Percentiles rank a stretch among this genome's conserved stretches.
phyloP scores from a whole-genome alignment of 2,888 invertebrate genomes.

The Drymonia ruficornis region DNA sequence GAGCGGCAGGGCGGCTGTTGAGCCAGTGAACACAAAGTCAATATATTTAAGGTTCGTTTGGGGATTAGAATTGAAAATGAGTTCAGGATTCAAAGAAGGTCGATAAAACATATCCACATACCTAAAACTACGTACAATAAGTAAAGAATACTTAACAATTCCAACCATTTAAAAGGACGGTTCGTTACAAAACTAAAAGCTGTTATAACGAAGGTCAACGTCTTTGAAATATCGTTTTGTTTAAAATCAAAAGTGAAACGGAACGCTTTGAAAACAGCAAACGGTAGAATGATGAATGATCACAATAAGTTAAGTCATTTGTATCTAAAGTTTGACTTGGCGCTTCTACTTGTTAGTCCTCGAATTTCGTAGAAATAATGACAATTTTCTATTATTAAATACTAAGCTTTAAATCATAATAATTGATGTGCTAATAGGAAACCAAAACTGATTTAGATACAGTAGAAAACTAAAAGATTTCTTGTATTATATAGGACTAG shows the following conservation, averaged over 20 bases:
- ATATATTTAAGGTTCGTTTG: no score
- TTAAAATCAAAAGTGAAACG: neutral
- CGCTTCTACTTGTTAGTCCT: conserved; percentile 3
- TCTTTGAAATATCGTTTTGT: conserved; percentile 3
- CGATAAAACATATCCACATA: no score
- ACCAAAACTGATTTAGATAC: no score
- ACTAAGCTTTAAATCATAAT: neutral
- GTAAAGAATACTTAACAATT: no score
- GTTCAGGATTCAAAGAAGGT: no score
- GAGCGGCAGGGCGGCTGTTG: no score
- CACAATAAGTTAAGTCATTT: neutral
- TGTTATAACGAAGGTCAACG: neutral
- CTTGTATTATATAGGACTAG: no score
- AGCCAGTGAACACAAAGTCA: no score
- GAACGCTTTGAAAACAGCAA: neutral
- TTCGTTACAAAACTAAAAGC: neutral
- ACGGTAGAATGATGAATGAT: neutral
- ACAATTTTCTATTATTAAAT: neutral
- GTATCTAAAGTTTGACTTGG: conserved; percentile 1
- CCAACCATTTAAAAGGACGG: neutral
- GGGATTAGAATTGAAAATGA: no score
- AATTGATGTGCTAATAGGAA: neutral
- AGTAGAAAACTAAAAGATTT: no score
- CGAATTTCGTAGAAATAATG: neutral
- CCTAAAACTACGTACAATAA: no score